Conservation (phyloP, 2,797 vertebrate genomes). For the Pangasius mekongensis region DNA sequence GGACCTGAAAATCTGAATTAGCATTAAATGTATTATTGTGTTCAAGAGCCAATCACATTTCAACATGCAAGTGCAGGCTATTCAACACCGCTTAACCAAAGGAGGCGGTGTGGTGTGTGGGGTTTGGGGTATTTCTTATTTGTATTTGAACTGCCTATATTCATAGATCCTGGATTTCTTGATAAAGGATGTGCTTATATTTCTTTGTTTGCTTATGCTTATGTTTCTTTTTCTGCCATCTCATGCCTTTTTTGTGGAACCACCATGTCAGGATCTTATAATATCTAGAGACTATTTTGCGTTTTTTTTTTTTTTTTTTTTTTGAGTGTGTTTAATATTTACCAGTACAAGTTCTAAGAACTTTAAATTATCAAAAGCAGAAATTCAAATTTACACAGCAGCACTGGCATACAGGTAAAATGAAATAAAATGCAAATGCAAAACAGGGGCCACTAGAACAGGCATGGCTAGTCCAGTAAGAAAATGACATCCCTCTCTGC, state of each 20-base stretch:
- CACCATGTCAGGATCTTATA: background rate
- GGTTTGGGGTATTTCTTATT: background rate
- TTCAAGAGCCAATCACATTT: background rate
- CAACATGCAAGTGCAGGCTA: background rate
- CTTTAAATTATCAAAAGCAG: conserved; percentile 10
- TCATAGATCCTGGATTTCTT: background rate
- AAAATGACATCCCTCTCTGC: conserved; percentile 44
- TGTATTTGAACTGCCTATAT: background rate
- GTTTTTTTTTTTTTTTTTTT: background rate
- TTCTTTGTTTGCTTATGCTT: background rate
- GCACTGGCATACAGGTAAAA: conserved; percentile 6
- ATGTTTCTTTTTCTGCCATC: background rate
- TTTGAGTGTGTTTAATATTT: background rate
- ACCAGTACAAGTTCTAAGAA: background rate
- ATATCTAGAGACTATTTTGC: background rate
- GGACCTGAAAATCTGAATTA: background rate
- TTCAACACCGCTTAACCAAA: background rate
- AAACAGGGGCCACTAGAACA: conserved; percentile 44
- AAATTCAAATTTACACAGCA: conserved; percentile 14
- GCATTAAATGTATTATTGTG: background rate
- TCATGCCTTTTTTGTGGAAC: background rate
- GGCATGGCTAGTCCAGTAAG: conserved; percentile 49
- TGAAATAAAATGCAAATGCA: conserved; percentile 33
- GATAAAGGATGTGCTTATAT: background rate
- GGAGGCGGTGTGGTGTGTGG: too few relatives aligned